phyloP scores from a whole-genome alignment of 2,888 invertebrate genomes.

The Caenorhabditis japonica region DNA sequence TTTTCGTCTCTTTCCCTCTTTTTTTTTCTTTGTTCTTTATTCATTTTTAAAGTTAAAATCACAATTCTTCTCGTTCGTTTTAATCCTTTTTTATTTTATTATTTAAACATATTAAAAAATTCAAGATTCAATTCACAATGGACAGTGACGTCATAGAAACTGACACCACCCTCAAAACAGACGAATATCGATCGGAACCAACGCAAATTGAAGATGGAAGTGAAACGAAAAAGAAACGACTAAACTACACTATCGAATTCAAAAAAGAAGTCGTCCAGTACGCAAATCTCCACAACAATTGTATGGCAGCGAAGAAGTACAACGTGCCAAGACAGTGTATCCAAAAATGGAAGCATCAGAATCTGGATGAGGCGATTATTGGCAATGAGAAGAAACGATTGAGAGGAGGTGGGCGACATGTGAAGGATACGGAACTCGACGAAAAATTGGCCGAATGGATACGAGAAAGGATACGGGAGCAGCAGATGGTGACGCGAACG shows the following conservation, averaged over 20 bases:
- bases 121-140: no score
- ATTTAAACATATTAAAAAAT: no score
- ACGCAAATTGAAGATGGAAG: no score
- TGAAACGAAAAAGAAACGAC: not conserved
- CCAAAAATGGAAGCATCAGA: not conserved
- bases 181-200: no score
- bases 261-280: slow-evolving; percentile 14
- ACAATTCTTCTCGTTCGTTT: no score
- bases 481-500: slow-evolving; percentile 3
- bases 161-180: no score
- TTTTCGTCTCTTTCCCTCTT: no score
- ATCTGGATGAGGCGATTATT: not conserved
- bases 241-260: slow-evolving; percentile 16
- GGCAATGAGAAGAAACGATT: slow-evolving; percentile 1
- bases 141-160: no score
- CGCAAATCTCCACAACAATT: slow-evolving; percentile 10
- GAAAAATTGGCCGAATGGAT: slow-evolving; percentile 16
- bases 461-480: not conserved
- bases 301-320: not conserved
- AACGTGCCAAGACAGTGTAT: slow-evolving; percentile 8
- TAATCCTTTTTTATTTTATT: no score
- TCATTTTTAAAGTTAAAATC: no score
- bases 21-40: no score
- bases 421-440: slow-evolving; percentile 23
- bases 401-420: slow-evolving; percentile 9